phyloP scores from a whole-genome alignment of 2,113 vertebrate species.

The Meriones unguiculatus region DNA sequence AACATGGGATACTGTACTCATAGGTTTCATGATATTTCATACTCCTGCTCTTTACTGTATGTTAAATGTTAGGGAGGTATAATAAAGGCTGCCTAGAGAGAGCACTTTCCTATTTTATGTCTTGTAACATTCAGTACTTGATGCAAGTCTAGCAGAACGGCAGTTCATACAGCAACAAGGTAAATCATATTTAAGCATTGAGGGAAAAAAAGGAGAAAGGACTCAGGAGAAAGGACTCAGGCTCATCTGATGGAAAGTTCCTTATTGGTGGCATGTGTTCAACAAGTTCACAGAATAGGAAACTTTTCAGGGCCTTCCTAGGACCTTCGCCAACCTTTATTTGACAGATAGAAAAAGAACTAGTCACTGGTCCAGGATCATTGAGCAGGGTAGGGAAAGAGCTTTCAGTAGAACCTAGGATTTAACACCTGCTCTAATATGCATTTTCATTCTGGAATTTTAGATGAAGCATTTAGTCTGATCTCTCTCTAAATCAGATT shows the following conservation, averaged over 20 bases:
- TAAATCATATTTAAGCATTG: too few relatives aligned
- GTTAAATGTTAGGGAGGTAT: constrained; percentile 81
- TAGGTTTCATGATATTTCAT: constrained; percentile 76
- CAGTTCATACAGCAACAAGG: constrained; percentile 63
- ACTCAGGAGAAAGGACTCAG: not conserved
- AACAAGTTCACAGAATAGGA: constrained; percentile 4
- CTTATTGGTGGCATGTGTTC: not conserved
- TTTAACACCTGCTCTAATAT: not conserved
- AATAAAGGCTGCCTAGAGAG: constrained; percentile 79
- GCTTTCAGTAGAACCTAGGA: not conserved
- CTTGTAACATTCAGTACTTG: constrained; percentile 75
- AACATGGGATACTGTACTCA: constrained; percentile 74
- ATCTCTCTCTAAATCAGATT: not conserved
- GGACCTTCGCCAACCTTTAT: not conserved
- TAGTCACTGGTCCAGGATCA: not conserved
- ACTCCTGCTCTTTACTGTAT: constrained; percentile 75
- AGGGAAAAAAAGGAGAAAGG: too few relatives aligned
- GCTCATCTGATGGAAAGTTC: not conserved
- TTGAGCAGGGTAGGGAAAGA: not conserved
- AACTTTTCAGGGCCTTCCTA: not conserved
- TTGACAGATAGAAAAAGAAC: not conserved
- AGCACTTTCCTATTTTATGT: constrained; percentile 82
- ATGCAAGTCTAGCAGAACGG: constrained; percentile 68
- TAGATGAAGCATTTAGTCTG: not conserved
- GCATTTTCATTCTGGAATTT: constrained; percentile 7